Evolutionary conservation across 2,113 vertebrate genomes (phyloP).

Genomic region (Halcyon malimbica): DNA sequence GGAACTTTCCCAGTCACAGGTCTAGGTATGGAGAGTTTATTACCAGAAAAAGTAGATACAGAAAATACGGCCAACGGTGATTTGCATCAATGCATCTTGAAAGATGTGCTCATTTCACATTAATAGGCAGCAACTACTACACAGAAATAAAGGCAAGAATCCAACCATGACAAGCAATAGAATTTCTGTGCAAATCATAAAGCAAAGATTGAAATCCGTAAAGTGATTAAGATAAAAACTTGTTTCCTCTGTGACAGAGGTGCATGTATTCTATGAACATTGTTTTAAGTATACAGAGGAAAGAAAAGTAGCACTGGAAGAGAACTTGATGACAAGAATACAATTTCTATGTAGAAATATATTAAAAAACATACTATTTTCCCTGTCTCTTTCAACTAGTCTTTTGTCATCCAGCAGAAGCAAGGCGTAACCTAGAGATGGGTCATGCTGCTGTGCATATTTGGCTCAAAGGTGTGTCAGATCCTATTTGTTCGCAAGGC

Average conservation of each 20-base stretch:
- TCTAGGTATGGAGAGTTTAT: not conserved
- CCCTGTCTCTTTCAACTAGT: not conserved
- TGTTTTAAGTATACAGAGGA: not conserved
- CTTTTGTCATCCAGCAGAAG: not conserved
- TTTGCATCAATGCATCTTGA: not conserved
- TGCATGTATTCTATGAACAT: not conserved
- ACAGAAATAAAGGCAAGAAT: not conserved
- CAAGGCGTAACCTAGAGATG: not conserved
- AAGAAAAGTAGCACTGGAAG: not conserved
- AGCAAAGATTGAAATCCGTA: not conserved
- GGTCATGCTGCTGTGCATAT: not conserved
- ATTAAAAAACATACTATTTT: not conserved
- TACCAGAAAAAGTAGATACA: not conserved
- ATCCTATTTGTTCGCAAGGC: not conserved
- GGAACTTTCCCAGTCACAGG: not conserved
- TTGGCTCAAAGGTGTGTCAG: conserved; percentile 24
- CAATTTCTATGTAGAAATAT: not conserved
- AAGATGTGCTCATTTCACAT: not conserved
- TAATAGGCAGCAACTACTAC: not conserved
- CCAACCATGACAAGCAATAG: not conserved
- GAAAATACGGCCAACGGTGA: not conserved
- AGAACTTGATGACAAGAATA: not conserved
- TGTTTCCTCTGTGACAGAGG: not conserved
- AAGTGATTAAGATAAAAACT: not conserved
- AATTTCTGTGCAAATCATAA: not conserved